Conservation (phyloP, 2,888 invertebrate species). For the Conchocele bisecta region DNA sequence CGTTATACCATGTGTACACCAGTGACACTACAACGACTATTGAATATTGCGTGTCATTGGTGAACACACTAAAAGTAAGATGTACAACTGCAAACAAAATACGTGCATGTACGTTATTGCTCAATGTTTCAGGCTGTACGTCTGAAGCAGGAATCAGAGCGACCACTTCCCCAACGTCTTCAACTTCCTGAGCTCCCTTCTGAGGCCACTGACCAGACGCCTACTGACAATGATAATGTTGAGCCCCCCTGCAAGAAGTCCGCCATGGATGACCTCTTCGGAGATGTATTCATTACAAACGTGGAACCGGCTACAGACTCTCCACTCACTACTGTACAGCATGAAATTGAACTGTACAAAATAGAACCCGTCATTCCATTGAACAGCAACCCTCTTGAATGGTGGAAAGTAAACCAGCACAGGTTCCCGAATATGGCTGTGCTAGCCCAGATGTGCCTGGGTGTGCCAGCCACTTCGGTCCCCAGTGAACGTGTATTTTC, state of each 20-base stretch:
- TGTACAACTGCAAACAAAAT: not conserved
- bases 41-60: too few relatives aligned
- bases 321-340: conserved; percentile 5
- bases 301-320: conserved; percentile 2
- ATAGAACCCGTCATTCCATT: not conserved
- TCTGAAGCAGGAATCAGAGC: conserved; percentile 5
- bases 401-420: too few relatives aligned
- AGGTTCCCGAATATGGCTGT: too few relatives aligned
- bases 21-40: too few relatives aligned
- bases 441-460: too few relatives aligned
- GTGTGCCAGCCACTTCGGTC: too few relatives aligned
- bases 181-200: not conserved
- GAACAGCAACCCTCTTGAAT: conserved; percentile 6
- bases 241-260: not conserved
- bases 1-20: too few relatives aligned
- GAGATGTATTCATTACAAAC: conserved; percentile 27
- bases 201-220: too few relatives aligned
- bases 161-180: not conserved
- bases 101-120: too few relatives aligned
- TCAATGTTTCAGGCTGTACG: not conserved
- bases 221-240: too few relatives aligned
- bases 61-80: too few relatives aligned
- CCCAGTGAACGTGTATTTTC: too few relatives aligned
- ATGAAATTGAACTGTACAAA: conserved; percentile 12
- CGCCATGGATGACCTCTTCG: conserved; percentile 12